Base-by-base conservation (phyloP, 2,888 invertebrate genomes). In the Drosophila testacea region DNA sequence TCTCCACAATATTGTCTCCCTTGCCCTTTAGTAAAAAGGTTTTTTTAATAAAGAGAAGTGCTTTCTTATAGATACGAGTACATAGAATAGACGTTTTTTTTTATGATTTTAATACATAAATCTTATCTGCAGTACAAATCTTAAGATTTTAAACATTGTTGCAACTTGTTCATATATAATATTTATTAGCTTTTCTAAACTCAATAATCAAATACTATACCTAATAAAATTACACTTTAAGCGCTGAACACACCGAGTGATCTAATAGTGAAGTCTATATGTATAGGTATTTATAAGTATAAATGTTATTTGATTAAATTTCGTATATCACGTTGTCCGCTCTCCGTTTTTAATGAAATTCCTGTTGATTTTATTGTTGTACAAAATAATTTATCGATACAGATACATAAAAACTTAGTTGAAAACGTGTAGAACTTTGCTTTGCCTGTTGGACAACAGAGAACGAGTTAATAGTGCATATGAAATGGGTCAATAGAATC, bases 401-500 rank as follows among this genome's bases (percentile, higher is more conserved):
- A 0, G 11, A 68, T 47, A 16, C 30, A 60, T n/a, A 22, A 16
- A 60, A 5, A 9, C 3, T n/a, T 51, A 48, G 28, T 22, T 48
- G 9, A 3, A 41, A 47, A 34, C 28, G 41, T 11, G 5, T 42
- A 47, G 22, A 61, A 57, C 56, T 39, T 62, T 41, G n/a, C 10
- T 34, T 57, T 52, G 38, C 50, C 55, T 59, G 56, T 62, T 64
- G 69, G 36, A 47, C 52, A 67, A 56, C 50, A 61, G 32, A 56
- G 64, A 80, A 80, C 80, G 56, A 77, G 80, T 87, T 81, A 84
- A 79, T 71, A 63, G 68, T 69, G 70, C 77, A 63, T 54, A 69
- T 82, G 72, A 87, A 84, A 80, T 87, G 74, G 88, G 82, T 79
- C 80, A 84, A 72, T 65, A 60, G 36, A 36, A 56, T 28, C 13